These are phyloP conservation scores for Turdus rufiventris DNA, from an alignment of 2,113 vertebrate species.

Conservation along the genomic window DNA sequence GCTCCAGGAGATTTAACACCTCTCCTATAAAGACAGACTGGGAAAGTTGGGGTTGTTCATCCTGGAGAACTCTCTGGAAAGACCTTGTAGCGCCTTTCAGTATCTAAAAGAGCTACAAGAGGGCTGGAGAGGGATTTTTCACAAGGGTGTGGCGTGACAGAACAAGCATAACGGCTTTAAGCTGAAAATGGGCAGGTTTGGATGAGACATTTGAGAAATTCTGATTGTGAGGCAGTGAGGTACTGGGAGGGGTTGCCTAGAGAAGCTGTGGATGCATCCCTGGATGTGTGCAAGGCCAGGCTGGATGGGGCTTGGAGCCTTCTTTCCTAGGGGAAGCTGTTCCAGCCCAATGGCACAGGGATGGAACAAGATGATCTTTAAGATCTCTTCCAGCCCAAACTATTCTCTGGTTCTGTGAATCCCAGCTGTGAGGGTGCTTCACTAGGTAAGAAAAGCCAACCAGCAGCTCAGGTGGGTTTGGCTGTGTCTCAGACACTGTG, in stretches of 20 bases:
- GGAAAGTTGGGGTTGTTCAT: neutral
- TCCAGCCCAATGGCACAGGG: accelerated
- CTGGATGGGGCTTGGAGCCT: neutral
- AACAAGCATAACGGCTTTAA: neutral
- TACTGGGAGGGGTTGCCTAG: neutral
- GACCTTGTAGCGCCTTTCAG: neutral
- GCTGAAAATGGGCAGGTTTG: neutral
- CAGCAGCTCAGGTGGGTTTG: neutral
- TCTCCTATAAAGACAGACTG: neutral
- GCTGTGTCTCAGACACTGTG: neutral
- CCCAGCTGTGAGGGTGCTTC: neutral
- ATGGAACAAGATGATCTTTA: neutral
- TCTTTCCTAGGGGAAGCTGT: neutral
- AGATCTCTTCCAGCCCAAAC: neutral
- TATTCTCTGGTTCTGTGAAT: neutral
- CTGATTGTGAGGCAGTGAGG: neutral
- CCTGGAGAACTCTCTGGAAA: neutral
- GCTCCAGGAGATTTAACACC: neutral
- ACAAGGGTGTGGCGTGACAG: neutral
- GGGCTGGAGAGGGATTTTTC: neutral
- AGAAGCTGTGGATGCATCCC: neutral
- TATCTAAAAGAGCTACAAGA: neutral
- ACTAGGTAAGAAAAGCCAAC: accelerated
- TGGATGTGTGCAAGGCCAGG: neutral
- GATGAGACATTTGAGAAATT: neutral